Conservation (phyloP, 2,888 invertebrate genomes). For the Meteorus cinctellus region DNA sequence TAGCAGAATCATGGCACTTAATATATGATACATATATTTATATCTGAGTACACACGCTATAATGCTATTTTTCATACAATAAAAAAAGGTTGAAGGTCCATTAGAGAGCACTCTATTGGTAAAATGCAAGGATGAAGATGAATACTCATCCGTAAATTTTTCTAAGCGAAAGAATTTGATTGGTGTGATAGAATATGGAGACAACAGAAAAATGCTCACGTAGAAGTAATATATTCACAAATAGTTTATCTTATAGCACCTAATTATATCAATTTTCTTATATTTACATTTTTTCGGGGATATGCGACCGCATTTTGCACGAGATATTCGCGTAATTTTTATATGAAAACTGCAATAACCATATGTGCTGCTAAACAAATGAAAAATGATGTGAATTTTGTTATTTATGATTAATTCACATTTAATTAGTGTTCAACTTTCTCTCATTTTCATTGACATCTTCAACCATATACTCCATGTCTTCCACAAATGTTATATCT, state of each 20-base stretch:
- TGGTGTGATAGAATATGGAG: not conserved
- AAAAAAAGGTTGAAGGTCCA: constrained; percentile 35
- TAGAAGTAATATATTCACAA: constrained; percentile 5
- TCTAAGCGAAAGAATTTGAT: not conserved
- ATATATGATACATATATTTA: constrained; percentile 45
- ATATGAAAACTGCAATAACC: too few species aligned
- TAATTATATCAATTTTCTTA: not conserved
- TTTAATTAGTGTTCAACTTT: not conserved
- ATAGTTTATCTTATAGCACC: not conserved
- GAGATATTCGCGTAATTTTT: too few species aligned
- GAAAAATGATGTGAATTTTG: not conserved
- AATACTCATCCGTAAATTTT: constrained; percentile 18
- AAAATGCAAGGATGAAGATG: constrained; percentile 20
- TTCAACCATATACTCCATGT: not conserved
- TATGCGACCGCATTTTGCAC: too few species aligned
- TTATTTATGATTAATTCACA: not conserved
- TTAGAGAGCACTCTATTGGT: constrained; percentile 14
- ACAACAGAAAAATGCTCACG: constrained; percentile 25
- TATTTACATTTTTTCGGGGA: too few species aligned
- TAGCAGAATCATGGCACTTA: constrained; percentile 4
- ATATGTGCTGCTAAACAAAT: too few species aligned
- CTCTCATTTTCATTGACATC: not conserved
- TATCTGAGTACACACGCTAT: constrained; percentile 26
- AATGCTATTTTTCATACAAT: constrained; percentile 35
- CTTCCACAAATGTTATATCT: not conserved